Percentiles rank a stretch among this genome's conserved stretches.
Conservation (phyloP, 37 sponge, comb jelly and placozoan genomes). For the Mnemiopsis leidyi region DNA sequence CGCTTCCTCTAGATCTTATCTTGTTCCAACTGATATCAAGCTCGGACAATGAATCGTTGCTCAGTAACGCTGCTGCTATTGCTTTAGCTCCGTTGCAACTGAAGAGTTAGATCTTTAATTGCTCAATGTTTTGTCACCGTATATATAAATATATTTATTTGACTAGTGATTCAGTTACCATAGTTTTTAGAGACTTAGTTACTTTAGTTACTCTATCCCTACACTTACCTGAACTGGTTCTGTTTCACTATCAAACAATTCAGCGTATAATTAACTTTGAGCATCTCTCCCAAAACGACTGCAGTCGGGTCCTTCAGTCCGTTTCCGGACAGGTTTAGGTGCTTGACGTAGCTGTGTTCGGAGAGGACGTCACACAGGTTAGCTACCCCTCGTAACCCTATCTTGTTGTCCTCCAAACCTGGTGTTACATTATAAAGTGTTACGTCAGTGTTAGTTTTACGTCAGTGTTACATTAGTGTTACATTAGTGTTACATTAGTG, state of each 20-base stretch:
- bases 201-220: neutral
- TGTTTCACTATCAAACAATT: neutral
- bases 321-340: conserved; percentile 43
- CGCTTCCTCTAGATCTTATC: conserved; percentile 7
- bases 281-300: neutral
- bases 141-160: too few species aligned
- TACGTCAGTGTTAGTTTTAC: neutral
- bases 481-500: too few species aligned
- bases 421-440: too few species aligned
- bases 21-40: conserved; percentile 40
- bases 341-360: conserved; percentile 13
- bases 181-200: too few species aligned
- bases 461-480: too few species aligned
- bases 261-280: conserved; percentile 27
- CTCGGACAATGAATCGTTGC: conserved; percentile 25
- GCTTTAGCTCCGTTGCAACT: conserved; percentile 49
- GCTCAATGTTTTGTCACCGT: too few species aligned
- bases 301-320: neutral
- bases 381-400: neutral
- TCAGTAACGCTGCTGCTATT: neutral
- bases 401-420: conserved; percentile 55
- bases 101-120: neutral
- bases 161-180: too few species aligned
- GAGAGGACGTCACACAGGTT: conserved; percentile 42
- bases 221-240: conserved; percentile 43